These are phyloP conservation scores for Himalopsyche kuldschensis DNA, from an alignment of 2,888 invertebrate species.

Conservation along the genomic window DNA sequence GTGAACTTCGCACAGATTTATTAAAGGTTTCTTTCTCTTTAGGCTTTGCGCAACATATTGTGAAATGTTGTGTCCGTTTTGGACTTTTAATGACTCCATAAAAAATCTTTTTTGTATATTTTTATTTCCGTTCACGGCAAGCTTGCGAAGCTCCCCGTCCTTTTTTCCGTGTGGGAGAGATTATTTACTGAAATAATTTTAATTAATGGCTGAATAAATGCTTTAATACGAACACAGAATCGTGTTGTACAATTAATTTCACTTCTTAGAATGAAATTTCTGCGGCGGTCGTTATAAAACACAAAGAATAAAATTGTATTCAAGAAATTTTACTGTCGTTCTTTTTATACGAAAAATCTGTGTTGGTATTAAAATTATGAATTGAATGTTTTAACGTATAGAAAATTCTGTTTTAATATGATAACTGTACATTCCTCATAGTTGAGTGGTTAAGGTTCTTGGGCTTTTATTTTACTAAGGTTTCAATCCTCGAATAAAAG, in stretches of 20 bases:
- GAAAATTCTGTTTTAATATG: too few relatives aligned
- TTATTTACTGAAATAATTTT: not conserved
- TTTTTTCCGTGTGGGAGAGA: not conserved
- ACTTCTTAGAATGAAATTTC: not conserved
- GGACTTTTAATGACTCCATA: constrained; percentile 26
- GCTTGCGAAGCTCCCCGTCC: not conserved
- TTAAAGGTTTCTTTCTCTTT: constrained; percentile 8
- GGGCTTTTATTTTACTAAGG: too few relatives aligned
- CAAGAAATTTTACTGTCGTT: not conserved
- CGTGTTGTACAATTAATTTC: not conserved
- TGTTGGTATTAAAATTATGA: too few relatives aligned
- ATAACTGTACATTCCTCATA: too few relatives aligned
- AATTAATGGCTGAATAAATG: not conserved
- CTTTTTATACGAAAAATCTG: too few relatives aligned
- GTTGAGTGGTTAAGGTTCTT: too few relatives aligned
- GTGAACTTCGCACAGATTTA: constrained; percentile 24
- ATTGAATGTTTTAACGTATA: too few relatives aligned
- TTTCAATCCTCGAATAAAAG: too few relatives aligned
- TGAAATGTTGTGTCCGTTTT: constrained; percentile 15
- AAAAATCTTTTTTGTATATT: constrained; percentile 23
- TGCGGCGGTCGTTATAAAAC: not conserved
- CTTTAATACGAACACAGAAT: not conserved
- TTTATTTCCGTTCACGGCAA: constrained; percentile 12
- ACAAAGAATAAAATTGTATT: not conserved
- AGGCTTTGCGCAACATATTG: constrained; percentile 17